Percentiles rank a stretch among this genome's conserved stretches.
Evolutionary conservation across 1,140 invertebrate genomes (phyloP).

Genomic region (Heliconius melpomene): DNA sequence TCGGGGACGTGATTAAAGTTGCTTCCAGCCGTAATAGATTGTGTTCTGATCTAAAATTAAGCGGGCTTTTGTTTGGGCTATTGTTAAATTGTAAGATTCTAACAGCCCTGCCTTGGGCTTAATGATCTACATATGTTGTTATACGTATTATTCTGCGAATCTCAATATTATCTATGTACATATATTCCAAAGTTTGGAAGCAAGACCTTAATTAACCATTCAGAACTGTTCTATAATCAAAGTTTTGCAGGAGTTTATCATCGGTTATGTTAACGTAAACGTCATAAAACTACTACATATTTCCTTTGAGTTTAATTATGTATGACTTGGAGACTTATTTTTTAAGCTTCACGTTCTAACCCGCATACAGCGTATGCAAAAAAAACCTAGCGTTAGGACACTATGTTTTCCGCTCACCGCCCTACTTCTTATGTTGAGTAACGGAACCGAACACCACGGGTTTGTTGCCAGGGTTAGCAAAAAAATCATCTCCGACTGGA

Average conservation of each 20-base stretch:
- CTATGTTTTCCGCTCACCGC: no score
- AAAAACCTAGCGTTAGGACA: no score
- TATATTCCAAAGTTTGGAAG: neutral
- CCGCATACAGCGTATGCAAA: no score
- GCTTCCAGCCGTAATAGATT: slow-evolving; percentile 38
- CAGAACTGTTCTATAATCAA: slow-evolving; percentile 1
- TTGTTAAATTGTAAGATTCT: slow-evolving; percentile 8
- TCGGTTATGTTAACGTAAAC: neutral
- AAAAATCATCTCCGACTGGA: no score
- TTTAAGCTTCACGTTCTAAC: neutral
- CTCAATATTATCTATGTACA: slow-evolving; percentile 9
- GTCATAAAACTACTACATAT: neutral
- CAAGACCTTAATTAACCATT: slow-evolving; percentile 9
- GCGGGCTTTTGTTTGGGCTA: slow-evolving; percentile 25
- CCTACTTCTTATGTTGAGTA: no score
- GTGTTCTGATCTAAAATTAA: slow-evolving; percentile 29
- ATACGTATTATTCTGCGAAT: neutral
- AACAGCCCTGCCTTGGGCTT: neutral
- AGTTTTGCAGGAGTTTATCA: neutral
- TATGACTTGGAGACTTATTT: neutral
- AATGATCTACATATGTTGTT: slow-evolving; percentile 4
- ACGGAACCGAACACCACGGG: no score
- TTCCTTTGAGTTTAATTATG: neutral
- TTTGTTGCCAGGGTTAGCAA: no score
- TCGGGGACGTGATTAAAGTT: slow-evolving; percentile 48